phyloP scores from a whole-genome alignment of 2,888 invertebrate species.

The Leuctra nigra region DNA sequence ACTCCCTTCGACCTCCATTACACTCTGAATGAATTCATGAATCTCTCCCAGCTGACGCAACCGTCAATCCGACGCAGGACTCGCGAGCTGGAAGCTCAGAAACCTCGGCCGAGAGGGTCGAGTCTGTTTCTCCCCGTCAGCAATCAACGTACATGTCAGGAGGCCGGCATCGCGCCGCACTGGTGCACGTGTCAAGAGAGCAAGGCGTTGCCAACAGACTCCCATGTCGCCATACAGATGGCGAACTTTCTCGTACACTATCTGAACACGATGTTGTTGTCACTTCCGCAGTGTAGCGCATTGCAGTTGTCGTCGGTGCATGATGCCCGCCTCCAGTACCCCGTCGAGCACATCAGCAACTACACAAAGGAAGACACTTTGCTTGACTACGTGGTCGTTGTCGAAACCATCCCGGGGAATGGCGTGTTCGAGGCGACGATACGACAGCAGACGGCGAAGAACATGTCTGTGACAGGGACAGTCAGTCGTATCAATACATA shows the following conservation, averaged over 20 bases:
- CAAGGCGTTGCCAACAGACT: slow-evolving; percentile 47
- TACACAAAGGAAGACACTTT: slow-evolving; percentile 30
- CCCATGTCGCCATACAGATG: slow-evolving; percentile 49
- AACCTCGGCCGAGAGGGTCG: slow-evolving; percentile 46
- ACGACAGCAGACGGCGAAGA: slow-evolving; percentile 38
- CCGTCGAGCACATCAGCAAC: slow-evolving; percentile 15
- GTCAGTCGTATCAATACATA: slow-evolving; percentile 41
- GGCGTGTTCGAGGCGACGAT: slow-evolving; percentile 78
- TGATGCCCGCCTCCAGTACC: slow-evolving; percentile 52
- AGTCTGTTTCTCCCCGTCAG: slow-evolving; percentile 74
- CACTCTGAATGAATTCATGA: slow-evolving; percentile 63
- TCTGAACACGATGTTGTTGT: slow-evolving; percentile 56
- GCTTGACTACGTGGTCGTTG: slow-evolving; percentile 56
- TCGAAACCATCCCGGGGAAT: slow-evolving; percentile 58
- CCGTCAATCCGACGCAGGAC: slow-evolving; percentile 39
- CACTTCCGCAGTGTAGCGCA: slow-evolving; percentile 57
- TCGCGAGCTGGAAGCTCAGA: slow-evolving; percentile 30
- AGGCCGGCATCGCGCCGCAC: slow-evolving; percentile 71
- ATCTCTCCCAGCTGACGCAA: slow-evolving; percentile 44
- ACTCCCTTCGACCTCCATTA: slow-evolving; percentile 80
- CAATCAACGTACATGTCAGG: slow-evolving; percentile 61
- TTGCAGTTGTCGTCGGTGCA: slow-evolving; percentile 55
- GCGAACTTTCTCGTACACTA: slow-evolving; percentile 54
- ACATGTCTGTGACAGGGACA: slow-evolving; percentile 54
- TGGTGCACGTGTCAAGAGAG: slow-evolving; percentile 84